Percentiles rank a stretch among this genome's conserved stretches.
phyloP scores from a whole-genome alignment of 2,797 vertebrate genomes.

The Petrocephalus sullivani region DNA sequence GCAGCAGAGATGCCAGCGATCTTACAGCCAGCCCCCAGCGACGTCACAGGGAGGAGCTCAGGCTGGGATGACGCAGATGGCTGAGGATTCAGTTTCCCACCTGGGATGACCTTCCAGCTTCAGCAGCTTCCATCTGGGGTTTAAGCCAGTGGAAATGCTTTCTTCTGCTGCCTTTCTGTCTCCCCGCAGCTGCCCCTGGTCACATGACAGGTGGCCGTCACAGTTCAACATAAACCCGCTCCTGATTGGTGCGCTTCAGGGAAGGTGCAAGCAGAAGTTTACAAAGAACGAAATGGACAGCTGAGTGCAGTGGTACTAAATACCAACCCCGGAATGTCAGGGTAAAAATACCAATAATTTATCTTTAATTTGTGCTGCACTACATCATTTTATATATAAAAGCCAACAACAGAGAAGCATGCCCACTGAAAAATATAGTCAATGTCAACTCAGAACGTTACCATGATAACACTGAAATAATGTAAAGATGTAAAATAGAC shows the following conservation, averaged over 20 bases:
- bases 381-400: background rate
- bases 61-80: conserved; percentile 1
- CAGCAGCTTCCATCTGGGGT: background rate
- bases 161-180: background rate
- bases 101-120: conserved; percentile 2
- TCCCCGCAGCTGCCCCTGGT: background rate
- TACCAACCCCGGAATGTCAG: background rate
- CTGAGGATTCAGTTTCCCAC: background rate
- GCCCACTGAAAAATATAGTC: background rate
- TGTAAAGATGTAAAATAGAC: too few relatives aligned
- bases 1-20: background rate
- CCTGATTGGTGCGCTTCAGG: background rate
- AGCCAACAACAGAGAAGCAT: background rate
- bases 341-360: background rate
- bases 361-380: background rate
- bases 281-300: background rate
- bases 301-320: background rate
- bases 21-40: background rate
- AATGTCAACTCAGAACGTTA: background rate
- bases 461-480: background rate
- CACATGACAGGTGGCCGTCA: background rate
- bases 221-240: conserved; percentile 3
- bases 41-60: background rate
- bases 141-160: background rate
- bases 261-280: background rate